phyloP scores from a whole-genome alignment of 2,888 invertebrate species.

The Cryptocephalus moraei region DNA sequence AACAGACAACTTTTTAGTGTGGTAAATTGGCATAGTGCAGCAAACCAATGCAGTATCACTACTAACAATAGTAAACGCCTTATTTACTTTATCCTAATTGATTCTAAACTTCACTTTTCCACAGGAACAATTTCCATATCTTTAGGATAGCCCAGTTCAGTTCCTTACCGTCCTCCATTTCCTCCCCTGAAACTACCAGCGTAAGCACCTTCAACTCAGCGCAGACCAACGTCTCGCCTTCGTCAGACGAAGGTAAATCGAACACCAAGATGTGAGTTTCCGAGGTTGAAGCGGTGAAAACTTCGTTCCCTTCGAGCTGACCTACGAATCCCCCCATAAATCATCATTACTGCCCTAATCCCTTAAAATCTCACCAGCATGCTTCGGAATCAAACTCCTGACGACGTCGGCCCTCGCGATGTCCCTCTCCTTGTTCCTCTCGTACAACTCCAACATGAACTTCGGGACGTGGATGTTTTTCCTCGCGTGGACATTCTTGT shows the following conservation, averaged over 20 bases:
- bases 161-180: too few relatives aligned
- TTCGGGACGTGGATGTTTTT: constrained; percentile 30
- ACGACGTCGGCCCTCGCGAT: constrained; percentile 31
- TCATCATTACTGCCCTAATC: not conserved
- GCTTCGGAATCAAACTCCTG: constrained; percentile 33
- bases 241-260: constrained; percentile 27
- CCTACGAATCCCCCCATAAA: constrained; percentile 16
- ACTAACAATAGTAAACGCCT: too few relatives aligned
- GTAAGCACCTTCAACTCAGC: constrained; percentile 36
- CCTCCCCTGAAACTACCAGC: constrained; percentile 18
- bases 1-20: too few relatives aligned
- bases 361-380: constrained; percentile 27
- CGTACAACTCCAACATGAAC: constrained; percentile 37
- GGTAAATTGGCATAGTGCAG: too few relatives aligned
- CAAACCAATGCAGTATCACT: too few relatives aligned
- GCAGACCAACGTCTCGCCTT: constrained; percentile 29
- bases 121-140: too few relatives aligned
- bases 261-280: constrained; percentile 33
- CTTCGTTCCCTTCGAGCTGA: constrained; percentile 18
- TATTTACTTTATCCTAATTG: too few relatives aligned
- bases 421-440: constrained; percentile 25
- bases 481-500: not conserved
- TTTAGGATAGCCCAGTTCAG: too few relatives aligned
- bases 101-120: too few relatives aligned
- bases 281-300: constrained; percentile 18